These are phyloP conservation scores for Drosophila biarmipes DNA, from an alignment of 1,140 invertebrate genomes.

Conservation along the genomic window DNA sequence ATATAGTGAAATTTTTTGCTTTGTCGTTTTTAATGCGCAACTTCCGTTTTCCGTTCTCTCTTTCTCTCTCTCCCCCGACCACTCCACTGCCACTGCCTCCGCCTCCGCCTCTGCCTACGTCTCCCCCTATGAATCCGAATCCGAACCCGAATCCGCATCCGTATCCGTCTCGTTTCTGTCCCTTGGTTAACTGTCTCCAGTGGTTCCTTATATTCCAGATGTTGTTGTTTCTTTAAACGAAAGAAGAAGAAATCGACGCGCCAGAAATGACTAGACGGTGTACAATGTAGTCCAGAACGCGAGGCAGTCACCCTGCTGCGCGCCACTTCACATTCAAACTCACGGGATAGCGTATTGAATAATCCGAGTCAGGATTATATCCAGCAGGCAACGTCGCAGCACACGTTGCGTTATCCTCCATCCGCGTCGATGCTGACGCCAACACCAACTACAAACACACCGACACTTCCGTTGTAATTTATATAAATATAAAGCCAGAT, in stretches of 20 bases:
- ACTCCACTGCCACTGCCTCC: slow-evolving; percentile 10
- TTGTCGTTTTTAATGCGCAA: slow-evolving; percentile 83
- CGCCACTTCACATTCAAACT: slow-evolving; percentile 89
- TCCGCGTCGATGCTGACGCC: slow-evolving; percentile 84
- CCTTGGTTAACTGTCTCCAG: slow-evolving; percentile 73
- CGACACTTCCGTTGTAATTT: slow-evolving; percentile 85
- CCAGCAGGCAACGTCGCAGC: slow-evolving; percentile 84
- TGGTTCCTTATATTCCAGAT: slow-evolving; percentile 88
- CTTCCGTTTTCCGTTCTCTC: slow-evolving; percentile 53
- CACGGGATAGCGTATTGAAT: slow-evolving; percentile 87
- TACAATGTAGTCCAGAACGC: slow-evolving; percentile 86
- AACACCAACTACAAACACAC: slow-evolving; percentile 85
- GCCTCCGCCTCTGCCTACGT: slow-evolving; percentile 4
- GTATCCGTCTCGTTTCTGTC: slow-evolving; percentile 46
- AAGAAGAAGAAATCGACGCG: slow-evolving; percentile 95
- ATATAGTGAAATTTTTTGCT: slow-evolving; percentile 68
- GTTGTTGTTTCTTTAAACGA: slow-evolving; percentile 98
- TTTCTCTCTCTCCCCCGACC: slow-evolving; percentile 45
- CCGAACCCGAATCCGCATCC: slow-evolving; percentile 27
- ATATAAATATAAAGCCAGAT: slow-evolving; percentile 61
- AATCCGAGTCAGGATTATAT: slow-evolving; percentile 85
- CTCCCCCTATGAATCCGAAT: slow-evolving; percentile 8
- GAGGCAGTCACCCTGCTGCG: slow-evolving; percentile 88
- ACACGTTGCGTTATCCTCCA: slow-evolving; percentile 85
- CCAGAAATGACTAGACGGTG: slow-evolving; percentile 85